These are phyloP conservation scores for Nothobranchius furzeri DNA, from an alignment of 2,113 vertebrate species.

Conservation along the genomic window DNA sequence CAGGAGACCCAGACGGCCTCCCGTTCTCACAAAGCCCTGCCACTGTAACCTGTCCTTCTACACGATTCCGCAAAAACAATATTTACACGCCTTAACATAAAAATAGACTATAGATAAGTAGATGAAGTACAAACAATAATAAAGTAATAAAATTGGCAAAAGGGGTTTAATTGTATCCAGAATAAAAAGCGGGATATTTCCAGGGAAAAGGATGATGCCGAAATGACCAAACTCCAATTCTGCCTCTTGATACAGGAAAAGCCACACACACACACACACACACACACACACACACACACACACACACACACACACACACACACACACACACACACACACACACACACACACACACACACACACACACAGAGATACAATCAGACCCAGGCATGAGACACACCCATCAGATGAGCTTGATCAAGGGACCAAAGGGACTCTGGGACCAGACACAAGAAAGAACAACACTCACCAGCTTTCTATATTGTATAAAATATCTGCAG, in stretches of 20 bases:
- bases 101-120: too few species aligned
- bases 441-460: conserved; percentile 23
- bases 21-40: conserved; percentile 63
- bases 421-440: conserved; percentile 47
- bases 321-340: conserved; percentile 24
- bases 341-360: conserved; percentile 24
- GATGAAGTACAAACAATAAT: not conserved
- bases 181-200: conserved; percentile 11
- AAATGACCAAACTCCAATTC: conserved; percentile 18
- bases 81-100: not conserved
- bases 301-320: conserved; percentile 32
- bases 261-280: conserved; percentile 23
- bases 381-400: conserved; percentile 57
- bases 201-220: conserved; percentile 3
- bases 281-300: conserved; percentile 29
- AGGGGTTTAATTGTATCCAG: not conserved
- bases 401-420: conserved; percentile 75
- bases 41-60: conserved; percentile 53
- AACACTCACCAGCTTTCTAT: too few species aligned
- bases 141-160: not conserved
- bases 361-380: conserved; percentile 71
- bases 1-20: conserved; percentile 38
- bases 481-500: not conserved
- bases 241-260: conserved; percentile 53
- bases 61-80: not conserved